A percentile compares a stretch with the other conserved stretches of the same genome.
phyloP scores from a whole-genome alignment of 1,140 invertebrate species.

The Lepidurus packardi region DNA sequence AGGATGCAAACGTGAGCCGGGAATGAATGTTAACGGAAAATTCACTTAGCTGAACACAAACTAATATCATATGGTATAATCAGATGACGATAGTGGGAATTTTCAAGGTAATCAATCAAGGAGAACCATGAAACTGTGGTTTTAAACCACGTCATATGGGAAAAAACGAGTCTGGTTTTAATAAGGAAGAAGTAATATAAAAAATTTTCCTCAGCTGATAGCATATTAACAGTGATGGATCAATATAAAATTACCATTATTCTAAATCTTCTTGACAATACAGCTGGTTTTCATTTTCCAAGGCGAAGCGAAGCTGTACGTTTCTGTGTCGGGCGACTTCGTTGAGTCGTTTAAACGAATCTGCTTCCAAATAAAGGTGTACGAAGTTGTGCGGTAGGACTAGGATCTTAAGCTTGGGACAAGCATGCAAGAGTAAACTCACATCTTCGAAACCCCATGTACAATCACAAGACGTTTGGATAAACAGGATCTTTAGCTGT shows the following conservation, averaged over 20 bases:
- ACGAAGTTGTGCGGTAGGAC: background rate
- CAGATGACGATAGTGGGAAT: too few relatives aligned
- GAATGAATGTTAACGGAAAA: too few relatives aligned
- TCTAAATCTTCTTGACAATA: slow-evolving; percentile 4
- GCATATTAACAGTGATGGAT: too few relatives aligned
- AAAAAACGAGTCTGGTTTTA: too few relatives aligned
- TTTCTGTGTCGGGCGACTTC: background rate
- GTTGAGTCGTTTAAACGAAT: background rate
- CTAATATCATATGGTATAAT: too few relatives aligned
- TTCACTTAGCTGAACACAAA: too few relatives aligned
- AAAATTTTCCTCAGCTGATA: too few relatives aligned
- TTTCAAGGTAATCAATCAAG: too few relatives aligned
- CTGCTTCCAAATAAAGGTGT: background rate
- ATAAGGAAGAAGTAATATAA: too few relatives aligned
- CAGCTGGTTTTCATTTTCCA: background rate
- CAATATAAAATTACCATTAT: background rate
- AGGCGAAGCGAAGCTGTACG: background rate
- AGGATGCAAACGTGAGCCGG: too few relatives aligned
- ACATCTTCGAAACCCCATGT: background rate
- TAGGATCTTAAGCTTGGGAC: background rate
- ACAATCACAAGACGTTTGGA: background rate
- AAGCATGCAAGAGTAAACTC: background rate
- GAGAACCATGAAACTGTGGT: too few relatives aligned
- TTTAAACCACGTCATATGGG: too few relatives aligned
- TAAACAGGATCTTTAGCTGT: background rate